A percentile compares a stretch with the other conserved stretches of the same genome.
Evolutionary conservation across 2,797 vertebrate species (phyloP).

Genomic region (Rallus crepitans): DNA sequence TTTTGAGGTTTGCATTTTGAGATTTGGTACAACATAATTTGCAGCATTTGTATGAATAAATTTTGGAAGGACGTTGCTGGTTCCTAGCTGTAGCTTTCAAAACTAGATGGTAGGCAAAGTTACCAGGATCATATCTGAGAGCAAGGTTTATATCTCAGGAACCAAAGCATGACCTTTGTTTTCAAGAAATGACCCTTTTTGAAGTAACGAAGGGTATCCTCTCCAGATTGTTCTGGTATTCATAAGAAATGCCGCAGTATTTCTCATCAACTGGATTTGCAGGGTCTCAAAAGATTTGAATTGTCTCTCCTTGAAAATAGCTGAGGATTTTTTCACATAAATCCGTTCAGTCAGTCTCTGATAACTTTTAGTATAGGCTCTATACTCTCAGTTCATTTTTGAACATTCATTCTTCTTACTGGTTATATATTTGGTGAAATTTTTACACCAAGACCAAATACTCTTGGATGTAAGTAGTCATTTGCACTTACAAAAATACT

Average conservation of each 20-base stretch:
- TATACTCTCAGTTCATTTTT: background rate
- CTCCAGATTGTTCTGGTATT: background rate
- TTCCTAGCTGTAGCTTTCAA: background rate
- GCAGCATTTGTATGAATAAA: background rate
- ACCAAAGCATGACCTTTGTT: background rate
- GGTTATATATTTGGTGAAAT: background rate
- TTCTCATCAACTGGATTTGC: background rate
- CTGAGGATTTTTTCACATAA: background rate
- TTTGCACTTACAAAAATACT: background rate
- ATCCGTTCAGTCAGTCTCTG: background rate
- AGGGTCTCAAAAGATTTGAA: background rate
- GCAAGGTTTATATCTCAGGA: background rate
- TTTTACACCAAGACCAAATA: background rate
- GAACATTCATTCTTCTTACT: background rate
- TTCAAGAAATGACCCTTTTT: background rate
- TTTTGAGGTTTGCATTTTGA: background rate
- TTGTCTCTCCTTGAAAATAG: background rate
- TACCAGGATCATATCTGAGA: background rate
- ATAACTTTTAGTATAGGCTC: background rate
- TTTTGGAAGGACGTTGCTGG: background rate
- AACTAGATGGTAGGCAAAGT: background rate
- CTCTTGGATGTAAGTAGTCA: background rate
- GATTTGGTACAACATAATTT: background rate
- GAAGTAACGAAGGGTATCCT: background rate
- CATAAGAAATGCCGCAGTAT: background rate